Evolutionary conservation across 2,888 invertebrate species (phyloP), one percentile per base, ranked within the genome.

Genomic region (Drosophila borealis): DNA sequence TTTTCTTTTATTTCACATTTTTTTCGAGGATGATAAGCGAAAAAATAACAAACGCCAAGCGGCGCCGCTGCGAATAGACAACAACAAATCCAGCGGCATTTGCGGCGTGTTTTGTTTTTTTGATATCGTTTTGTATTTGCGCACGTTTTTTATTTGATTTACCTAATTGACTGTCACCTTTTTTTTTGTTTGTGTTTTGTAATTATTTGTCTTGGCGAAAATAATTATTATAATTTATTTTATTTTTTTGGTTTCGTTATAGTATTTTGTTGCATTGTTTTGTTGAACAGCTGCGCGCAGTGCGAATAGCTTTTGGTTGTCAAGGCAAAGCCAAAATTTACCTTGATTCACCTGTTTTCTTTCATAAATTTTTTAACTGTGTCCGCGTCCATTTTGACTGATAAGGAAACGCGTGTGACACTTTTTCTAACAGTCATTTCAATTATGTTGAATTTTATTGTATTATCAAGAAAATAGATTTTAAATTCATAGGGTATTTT

Each of bases 291-390:
- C 53, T 68, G 72, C 76, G 72, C 53, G 17, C 57, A 57, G 34
- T 61, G 78, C 56, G 49, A 63, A 68, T 39, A 73, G 65, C 41
- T 61, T 62, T 74, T 78, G 74, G 74, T 70, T 78, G 70, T 46
- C 76, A 76, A 76, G 76, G 74, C 61, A 33, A 45, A 19, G 13
- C 9, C 5, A 11, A 14, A 14, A 10, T 19, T 74, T 56, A 61
- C 78, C 79, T 75, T 75, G 74, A 34, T 51, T 57, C 33, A 60
- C 48, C 59, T n/a, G 19, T 37, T 48, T 51, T 41, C 51, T 63
- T 45, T 45, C 37, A 66, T 17, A 51, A 6, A 14, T 19, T 44
- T 14, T 19, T 11, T 13, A 13, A 34, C 13, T 14, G 8, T 50
- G 57, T 33, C 48, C 42, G 19, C 36, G 13, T 14, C 1, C 29